Percentiles rank a stretch among this genome's conserved stretches.
phyloP scores from a whole-genome alignment of 2,113 vertebrate species.

The Entomyzon cyanotis region DNA sequence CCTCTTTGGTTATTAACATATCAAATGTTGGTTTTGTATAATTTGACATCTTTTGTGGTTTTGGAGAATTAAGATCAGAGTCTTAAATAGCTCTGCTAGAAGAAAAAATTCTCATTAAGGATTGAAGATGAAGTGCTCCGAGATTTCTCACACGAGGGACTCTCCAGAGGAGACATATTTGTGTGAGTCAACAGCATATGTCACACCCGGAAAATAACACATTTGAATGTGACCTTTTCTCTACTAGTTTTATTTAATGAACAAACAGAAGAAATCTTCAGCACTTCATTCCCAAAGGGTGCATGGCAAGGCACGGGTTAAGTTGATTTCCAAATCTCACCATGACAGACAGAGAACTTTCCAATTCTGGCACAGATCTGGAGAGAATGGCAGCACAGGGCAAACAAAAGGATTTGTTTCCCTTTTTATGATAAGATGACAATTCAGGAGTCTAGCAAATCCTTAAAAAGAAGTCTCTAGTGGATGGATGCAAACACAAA shows the following conservation, averaged over 20 bases:
- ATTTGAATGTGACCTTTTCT: constrained; percentile 25
- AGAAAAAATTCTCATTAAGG: background rate
- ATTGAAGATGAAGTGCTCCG: background rate
- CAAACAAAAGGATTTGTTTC: constrained; percentile 46
- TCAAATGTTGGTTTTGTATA: background rate
- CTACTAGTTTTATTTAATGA: constrained; percentile 26
- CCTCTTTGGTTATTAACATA: background rate
- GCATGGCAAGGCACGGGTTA: background rate
- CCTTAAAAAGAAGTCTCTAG: constrained; percentile 36
- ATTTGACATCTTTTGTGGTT: background rate
- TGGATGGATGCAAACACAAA: constrained; percentile 46
- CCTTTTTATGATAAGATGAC: constrained; percentile 27
- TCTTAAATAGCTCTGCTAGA: background rate
- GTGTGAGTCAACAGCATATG: constrained; percentile 55
- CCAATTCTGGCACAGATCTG: background rate
- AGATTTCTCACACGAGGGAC: background rate
- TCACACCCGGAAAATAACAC: background rate
- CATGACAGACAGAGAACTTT: background rate
- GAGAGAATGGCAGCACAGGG: background rate
- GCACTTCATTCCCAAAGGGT: background rate
- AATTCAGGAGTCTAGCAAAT: constrained; percentile 27
- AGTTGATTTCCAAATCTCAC: background rate
- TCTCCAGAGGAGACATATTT: constrained; percentile 39
- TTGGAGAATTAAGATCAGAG: background rate
- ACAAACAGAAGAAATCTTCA: constrained; percentile 9